phyloP scores from a whole-genome alignment of 1,140 invertebrate species.

The Drosophila gunungcola region DNA sequence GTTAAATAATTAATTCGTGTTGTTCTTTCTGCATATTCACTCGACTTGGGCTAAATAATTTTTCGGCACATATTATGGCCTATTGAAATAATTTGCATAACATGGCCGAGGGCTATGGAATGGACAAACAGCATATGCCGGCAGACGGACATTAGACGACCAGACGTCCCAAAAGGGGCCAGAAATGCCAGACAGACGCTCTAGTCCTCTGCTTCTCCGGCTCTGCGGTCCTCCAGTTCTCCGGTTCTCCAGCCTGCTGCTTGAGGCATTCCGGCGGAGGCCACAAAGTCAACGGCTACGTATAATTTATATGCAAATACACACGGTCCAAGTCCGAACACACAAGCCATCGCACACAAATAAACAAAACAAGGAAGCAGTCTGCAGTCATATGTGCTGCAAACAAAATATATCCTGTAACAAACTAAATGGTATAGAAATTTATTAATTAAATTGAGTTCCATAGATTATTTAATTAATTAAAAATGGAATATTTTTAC shows the following conservation, averaged over 20 bases:
- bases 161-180: slow-evolving; percentile 48
- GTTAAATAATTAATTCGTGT: slow-evolving; percentile 77
- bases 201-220: slow-evolving; percentile 14
- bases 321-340: slow-evolving; percentile 70
- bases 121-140: slow-evolving; percentile 75
- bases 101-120: slow-evolving; percentile 79
- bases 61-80: slow-evolving; percentile 78
- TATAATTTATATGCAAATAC: slow-evolving; percentile 83
- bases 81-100: slow-evolving; percentile 82
- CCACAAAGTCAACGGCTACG: slow-evolving; percentile 79
- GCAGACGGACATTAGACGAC: slow-evolving; percentile 9
- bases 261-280: slow-evolving; percentile 78
- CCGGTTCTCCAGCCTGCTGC: slow-evolving; percentile 53
- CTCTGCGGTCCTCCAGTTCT: slow-evolving; percentile 14
- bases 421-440: not conserved
- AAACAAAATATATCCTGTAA: not conserved
- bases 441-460: too few species aligned
- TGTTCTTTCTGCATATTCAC: slow-evolving; percentile 72
- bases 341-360: slow-evolving; percentile 45
- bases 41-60: slow-evolving; percentile 67
- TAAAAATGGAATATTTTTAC: too few species aligned
- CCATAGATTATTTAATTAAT: too few species aligned
- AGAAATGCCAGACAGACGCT: slow-evolving; percentile 58
- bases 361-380: slow-evolving; percentile 26
- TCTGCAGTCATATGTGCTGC: not conserved